Percentiles rank a stretch among this genome's conserved stretches.
Conservation (phyloP, 2,888 invertebrate species). For the Heliconius erato region DNA sequence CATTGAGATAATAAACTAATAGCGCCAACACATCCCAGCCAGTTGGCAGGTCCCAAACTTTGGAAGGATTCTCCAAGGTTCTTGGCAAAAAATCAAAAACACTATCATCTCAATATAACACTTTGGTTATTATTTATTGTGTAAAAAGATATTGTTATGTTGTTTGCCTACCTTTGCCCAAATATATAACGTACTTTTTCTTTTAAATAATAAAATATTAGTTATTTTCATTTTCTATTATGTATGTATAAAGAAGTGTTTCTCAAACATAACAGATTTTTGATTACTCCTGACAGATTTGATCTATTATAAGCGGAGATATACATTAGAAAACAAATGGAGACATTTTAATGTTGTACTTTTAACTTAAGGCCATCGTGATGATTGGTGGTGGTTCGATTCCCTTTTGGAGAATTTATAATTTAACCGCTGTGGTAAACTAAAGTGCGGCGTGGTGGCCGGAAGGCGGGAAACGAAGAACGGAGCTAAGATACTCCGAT, state of each 20-base stretch:
- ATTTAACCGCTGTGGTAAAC: neutral
- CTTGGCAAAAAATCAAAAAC: conserved; percentile 37
- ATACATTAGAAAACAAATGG: too few species aligned
- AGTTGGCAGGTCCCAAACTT: conserved; percentile 11
- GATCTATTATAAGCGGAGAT: too few species aligned
- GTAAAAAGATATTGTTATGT: neutral
- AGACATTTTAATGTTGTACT: too few species aligned
- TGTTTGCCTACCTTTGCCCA: neutral
- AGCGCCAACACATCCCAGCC: conserved; percentile 26
- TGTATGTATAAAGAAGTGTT: too few species aligned
- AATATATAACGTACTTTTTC: neutral
- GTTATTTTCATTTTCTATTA: neutral
- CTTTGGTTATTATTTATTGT: conserved; percentile 15
- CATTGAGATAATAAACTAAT: conserved; percentile 10
- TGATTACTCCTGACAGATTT: too few species aligned
- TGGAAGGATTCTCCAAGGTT: conserved; percentile 25
- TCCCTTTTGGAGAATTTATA: too few species aligned
- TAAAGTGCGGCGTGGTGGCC: neutral
- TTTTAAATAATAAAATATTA: too few species aligned
- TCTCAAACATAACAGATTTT: too few species aligned
- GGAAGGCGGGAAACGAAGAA: neutral
- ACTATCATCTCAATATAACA: neutral
- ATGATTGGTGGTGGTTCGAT: too few species aligned
- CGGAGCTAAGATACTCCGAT: neutral
- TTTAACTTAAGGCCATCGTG: too few species aligned